Evolutionary conservation across 2,797 vertebrate genomes (phyloP).

Genomic region (Acropternis orthonyx): DNA sequence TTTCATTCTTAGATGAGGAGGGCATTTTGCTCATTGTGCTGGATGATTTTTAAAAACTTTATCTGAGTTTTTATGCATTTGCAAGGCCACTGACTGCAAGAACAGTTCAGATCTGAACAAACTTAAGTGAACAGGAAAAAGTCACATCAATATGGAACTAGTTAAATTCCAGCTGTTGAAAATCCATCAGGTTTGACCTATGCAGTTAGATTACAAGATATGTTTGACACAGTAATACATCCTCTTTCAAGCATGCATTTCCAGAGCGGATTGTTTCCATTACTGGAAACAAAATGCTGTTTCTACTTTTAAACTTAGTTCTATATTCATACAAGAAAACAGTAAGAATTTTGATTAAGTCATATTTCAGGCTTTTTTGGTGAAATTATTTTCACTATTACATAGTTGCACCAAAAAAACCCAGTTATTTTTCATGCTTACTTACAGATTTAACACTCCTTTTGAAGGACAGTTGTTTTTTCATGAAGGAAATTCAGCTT

Average conservation of each 20-base stretch:
- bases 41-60: not conserved
- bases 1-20: not conserved
- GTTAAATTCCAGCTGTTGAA: not conserved
- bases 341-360: not conserved
- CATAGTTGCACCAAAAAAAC: not conserved
- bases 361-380: not conserved
- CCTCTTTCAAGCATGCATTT: not conserved
- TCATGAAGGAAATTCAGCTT: not conserved
- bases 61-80: not conserved
- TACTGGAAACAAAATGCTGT: not conserved
- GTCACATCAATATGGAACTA: not conserved
- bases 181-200: not conserved
- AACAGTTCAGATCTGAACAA: not conserved
- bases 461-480: not conserved
- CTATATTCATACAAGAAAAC: not conserved
- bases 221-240: not conserved
- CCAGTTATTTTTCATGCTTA: not conserved
- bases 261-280: not conserved
- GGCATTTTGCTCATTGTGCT: not conserved
- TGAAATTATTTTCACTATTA: not conserved
- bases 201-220: not conserved
- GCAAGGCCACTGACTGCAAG: not conserved
- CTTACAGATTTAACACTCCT: not conserved
- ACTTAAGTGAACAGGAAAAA: not conserved
- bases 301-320: not conserved